A percentile compares a stretch with the other conserved stretches of the same genome.
Evolutionary conservation across 2,888 invertebrate species (phyloP).

Genomic region (Ormyrus nitidulus): DNA sequence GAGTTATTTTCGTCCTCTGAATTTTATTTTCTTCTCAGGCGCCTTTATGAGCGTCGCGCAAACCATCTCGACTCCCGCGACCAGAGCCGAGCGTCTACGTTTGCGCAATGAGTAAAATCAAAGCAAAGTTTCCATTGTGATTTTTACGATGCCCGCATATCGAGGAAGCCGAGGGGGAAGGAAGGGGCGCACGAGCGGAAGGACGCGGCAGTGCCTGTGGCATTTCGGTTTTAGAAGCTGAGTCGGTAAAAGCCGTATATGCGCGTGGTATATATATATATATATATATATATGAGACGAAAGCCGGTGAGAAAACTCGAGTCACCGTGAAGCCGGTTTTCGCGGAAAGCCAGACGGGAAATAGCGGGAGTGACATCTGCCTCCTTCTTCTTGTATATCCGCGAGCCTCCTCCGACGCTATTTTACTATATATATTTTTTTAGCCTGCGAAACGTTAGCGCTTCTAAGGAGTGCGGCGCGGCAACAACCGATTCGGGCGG

Average conservation of each 20-base stretch:
- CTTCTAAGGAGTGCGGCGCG: no score
- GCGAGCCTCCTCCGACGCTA: no score
- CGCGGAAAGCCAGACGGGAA: conserved; percentile 29
- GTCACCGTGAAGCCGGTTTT: conserved; percentile 40
- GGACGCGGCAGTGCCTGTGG: no score
- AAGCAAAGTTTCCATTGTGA: conserved; percentile 36
- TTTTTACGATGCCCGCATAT: conserved; percentile 22
- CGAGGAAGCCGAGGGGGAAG: neutral
- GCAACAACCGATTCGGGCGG: no score
- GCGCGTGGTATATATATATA: neutral
- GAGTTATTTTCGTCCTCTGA: no score
- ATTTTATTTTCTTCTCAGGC: neutral
- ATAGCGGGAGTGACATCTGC: conserved; percentile 30
- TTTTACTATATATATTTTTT: no score
- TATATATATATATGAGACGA: neutral
- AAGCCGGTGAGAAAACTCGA: conserved; percentile 23
- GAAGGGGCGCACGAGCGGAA: neutral
- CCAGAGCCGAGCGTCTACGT: neutral
- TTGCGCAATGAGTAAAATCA: conserved; percentile 4
- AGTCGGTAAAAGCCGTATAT: neutral
- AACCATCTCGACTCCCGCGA: neutral
- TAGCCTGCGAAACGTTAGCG: no score
- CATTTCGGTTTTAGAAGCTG: no score
- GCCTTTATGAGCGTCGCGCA: conserved; percentile 27
- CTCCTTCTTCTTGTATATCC: neutral